Evolutionary conservation across 2,113 vertebrate genomes (phyloP).

Genomic region (Anolis sagrei): DNA sequence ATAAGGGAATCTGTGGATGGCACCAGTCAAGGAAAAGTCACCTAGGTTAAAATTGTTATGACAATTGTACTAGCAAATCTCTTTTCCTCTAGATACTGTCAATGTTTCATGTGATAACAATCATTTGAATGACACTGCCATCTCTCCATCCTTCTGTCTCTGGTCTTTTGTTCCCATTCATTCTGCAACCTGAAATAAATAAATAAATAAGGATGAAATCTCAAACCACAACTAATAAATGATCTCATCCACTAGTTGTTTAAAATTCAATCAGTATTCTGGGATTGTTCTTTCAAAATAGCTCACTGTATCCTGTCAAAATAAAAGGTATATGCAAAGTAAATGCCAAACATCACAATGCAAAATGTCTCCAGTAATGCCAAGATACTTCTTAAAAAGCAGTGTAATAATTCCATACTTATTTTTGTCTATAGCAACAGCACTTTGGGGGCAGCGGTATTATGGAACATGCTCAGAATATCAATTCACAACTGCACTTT

Average conservation of each 20-base stretch:
- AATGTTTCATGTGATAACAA: constrained; percentile 34
- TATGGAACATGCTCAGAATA: constrained; percentile 16
- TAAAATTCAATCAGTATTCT: not conserved
- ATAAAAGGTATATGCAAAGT: constrained; percentile 20
- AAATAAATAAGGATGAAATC: not conserved
- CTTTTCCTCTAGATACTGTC: constrained; percentile 28
- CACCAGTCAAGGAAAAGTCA: constrained; percentile 39
- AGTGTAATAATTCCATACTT: not conserved
- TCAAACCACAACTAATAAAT: constrained; percentile 18
- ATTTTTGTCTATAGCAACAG: constrained; percentile 14
- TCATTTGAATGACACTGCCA: not conserved
- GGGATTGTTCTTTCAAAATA: not conserved
- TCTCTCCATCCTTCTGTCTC: constrained; percentile 20
- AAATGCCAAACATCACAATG: not conserved
- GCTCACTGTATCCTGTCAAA: not conserved
- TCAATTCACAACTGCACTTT: constrained; percentile 23
- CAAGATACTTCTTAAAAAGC: constrained; percentile 17
- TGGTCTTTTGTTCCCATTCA: constrained; percentile 31
- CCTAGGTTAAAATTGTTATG: constrained; percentile 49
- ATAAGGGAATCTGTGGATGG: constrained; percentile 27
- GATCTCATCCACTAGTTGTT: not conserved
- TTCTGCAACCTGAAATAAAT: constrained; percentile 4
- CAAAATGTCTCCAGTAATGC: not conserved
- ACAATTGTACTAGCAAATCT: constrained; percentile 44
- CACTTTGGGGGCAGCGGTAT: not conserved